Evolutionary conservation across 2,797 vertebrate species (phyloP), one percentile per base, ranked within the genome.

Genomic region (Anabas testudineus): DNA sequence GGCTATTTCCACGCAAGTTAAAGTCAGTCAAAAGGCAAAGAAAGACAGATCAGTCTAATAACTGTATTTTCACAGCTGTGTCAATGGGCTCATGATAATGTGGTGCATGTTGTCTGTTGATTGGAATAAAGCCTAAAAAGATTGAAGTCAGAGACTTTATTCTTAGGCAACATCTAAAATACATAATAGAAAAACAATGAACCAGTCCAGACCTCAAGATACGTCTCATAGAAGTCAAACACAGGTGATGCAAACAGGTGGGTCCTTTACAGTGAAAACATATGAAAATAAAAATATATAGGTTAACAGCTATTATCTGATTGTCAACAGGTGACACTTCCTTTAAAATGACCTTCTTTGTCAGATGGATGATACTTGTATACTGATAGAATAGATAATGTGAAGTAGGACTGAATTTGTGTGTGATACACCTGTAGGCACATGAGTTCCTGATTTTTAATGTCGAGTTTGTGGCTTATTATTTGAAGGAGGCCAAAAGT

Each of bases 381-480:
- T n/a, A n/a, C n/a, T n/a, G n/a, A n/a, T n/a, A n/a, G n/a, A n/a
- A n/a, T n/a, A n/a, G n/a, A n/a, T n/a, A n/a, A 36, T 52, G 21
- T 51, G 19, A 71, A 63, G 19, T n/a, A n/a, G n/a, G n/a, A n/a
- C n/a, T n/a, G n/a, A n/a, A n/a, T n/a, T n/a, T 32, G 32, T 46
- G 28, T 37, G 10, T 71, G 21, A 26, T 55, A n/a, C 26, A 46
- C 12, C 48, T 46, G n/a, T 34, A 3, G n/a, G 10, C 5, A 21
- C 3, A 63, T 52, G 18, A 0, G 42, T 59, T 59, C 47, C 47
- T 55, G 37, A 55, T 70, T 49, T 49, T 67, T n/a, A 24, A 30
- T 55, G 53, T 37, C 8, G 19, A 52, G 48, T 36, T 30, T 5
- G 62, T 37, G 46, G 39, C 53, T 54, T 64, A 46, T 64, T 82